These are phyloP conservation scores for Muricea muricata DNA, from an alignment of 92 coral and sea anemone genomes.

Conservation along the genomic window DNA sequence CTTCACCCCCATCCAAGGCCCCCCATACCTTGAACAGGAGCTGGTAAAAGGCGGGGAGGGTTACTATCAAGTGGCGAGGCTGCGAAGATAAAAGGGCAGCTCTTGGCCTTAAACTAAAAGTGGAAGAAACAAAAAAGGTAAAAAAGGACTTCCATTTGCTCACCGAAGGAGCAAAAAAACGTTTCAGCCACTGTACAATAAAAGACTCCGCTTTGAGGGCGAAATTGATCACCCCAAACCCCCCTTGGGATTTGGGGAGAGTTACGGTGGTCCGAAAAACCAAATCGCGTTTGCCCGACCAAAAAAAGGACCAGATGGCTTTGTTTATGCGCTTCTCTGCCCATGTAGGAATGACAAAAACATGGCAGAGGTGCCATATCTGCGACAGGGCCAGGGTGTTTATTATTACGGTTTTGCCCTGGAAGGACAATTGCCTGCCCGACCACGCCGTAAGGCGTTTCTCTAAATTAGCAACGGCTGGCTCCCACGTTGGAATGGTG, in stretches of 20 bases:
- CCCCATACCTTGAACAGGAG: too few relatives aligned
- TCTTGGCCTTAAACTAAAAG: too few relatives aligned
- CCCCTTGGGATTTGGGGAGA: slow-evolving; percentile 6
- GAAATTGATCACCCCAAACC: slow-evolving; percentile 40
- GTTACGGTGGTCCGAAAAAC: not conserved
- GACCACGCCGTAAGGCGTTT: too few relatives aligned
- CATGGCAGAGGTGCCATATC: slow-evolving; percentile 33
- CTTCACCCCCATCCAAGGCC: too few relatives aligned
- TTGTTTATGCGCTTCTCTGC: slow-evolving; percentile 5
- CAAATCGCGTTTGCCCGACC: slow-evolving; percentile 24
- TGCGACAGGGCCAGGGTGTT: slow-evolving; percentile 37
- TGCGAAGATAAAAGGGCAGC: not conserved
- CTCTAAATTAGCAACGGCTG: too few relatives aligned
- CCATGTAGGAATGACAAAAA: slow-evolving; percentile 16
- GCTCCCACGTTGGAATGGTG: too few relatives aligned
- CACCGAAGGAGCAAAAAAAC: not conserved
- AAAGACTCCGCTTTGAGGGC: slow-evolving; percentile 19
- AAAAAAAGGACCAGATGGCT: slow-evolving; percentile 36
- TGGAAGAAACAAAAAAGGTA: too few relatives aligned
- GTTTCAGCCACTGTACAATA: too few relatives aligned
- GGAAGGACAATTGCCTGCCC: slow-evolving; percentile 30
- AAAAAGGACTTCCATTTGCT: not conserved
- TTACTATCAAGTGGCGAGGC: not conserved
- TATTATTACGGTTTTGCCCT: too few relatives aligned
- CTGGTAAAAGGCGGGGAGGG: too few relatives aligned